phyloP scores from a whole-genome alignment of 53 echinoderm and acorn worm genomes.

The Apostichopus leukothele region DNA sequence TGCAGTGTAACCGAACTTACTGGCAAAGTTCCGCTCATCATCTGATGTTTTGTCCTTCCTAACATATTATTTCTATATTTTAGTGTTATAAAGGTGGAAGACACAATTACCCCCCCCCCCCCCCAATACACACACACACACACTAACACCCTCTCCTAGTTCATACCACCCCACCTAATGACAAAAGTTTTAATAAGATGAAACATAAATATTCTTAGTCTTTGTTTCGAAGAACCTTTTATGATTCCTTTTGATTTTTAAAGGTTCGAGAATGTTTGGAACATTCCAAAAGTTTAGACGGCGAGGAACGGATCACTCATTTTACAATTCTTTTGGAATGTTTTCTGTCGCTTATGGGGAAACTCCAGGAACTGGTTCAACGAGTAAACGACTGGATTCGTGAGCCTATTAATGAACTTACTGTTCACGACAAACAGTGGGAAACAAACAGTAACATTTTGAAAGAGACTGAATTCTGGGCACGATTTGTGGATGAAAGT shows the following conservation, averaged over 20 bases:
- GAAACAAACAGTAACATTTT: slow-evolving; percentile 61
- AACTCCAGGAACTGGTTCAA: slow-evolving; percentile 61
- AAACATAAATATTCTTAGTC: too few relatives aligned
- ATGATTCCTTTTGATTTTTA: not conserved
- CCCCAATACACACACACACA: too few relatives aligned
- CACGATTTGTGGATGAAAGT: slow-evolving; percentile 73
- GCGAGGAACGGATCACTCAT: slow-evolving; percentile 72
- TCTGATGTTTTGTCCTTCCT: too few relatives aligned
- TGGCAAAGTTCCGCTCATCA: too few relatives aligned
- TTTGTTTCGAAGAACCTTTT: too few relatives aligned
- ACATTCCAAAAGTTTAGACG: slow-evolving; percentile 56
- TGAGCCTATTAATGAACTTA: slow-evolving; percentile 71
- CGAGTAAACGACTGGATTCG: slow-evolving; percentile 73
- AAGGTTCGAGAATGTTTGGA: slow-evolving; percentile 79
- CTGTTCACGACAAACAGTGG: slow-evolving; percentile 73
- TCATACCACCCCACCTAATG: too few relatives aligned
- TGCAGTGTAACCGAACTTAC: too few relatives aligned
- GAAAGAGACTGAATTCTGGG: slow-evolving; percentile 71
- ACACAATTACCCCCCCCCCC: too few relatives aligned
- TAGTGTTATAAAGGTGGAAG: too few relatives aligned
- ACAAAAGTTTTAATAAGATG: too few relatives aligned
- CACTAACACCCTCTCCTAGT: too few relatives aligned
- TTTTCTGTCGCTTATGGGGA: slow-evolving; percentile 63
- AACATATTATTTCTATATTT: too few relatives aligned
- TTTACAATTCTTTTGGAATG: slow-evolving; percentile 73